Conservation (phyloP, 2,797 vertebrate genomes). For the Hoplostethus mediterraneus region DNA sequence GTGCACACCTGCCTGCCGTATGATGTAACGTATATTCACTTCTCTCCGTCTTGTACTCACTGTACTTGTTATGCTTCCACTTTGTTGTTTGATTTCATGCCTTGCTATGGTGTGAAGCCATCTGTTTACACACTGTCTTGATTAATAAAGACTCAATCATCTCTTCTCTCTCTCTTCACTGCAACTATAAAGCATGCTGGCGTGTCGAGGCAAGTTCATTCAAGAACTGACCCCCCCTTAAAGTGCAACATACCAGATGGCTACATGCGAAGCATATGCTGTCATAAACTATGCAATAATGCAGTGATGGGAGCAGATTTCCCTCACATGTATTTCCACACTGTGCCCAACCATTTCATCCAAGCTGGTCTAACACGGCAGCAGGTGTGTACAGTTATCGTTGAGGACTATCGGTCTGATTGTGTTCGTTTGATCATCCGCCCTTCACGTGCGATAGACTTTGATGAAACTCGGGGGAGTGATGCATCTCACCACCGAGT, state of each 20-base stretch:
- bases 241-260: constrained; percentile 54
- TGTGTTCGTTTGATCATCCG: background rate
- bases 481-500: no score
- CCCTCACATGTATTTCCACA: constrained; percentile 13
- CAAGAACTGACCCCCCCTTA: constrained; percentile 18
- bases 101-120: background rate
- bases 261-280: constrained; percentile 60
- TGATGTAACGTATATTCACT: constrained; percentile 21
- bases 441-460: background rate
- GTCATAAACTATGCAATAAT: constrained; percentile 68
- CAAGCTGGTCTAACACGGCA: background rate
- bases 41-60: background rate
- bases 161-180: background rate
- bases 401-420: background rate
- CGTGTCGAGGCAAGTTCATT: constrained; percentile 3
- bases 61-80: background rate
- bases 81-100: constrained; percentile 10
- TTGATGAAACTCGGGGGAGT: no score
- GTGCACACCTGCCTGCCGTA: constrained; percentile 40
- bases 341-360: background rate
- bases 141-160: background rate
- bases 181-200: background rate
- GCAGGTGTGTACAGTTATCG: background rate
- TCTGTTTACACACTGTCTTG: background rate
- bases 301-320: constrained; percentile 17